These are phyloP conservation scores for Griposia aprilina DNA, from an alignment of 2,888 invertebrate species.

Conservation along the genomic window DNA sequence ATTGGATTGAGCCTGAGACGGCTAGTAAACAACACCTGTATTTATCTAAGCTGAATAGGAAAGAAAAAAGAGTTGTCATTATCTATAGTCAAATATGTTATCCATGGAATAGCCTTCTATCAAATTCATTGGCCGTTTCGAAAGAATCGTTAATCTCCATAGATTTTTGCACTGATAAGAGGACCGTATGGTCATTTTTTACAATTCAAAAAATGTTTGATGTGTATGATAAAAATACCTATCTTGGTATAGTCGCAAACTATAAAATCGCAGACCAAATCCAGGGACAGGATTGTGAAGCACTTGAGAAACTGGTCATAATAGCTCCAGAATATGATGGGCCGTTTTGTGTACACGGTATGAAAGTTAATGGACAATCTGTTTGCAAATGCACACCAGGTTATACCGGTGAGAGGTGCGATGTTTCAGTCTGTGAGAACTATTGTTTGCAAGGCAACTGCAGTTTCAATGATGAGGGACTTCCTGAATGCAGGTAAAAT, in stretches of 20 bases:
- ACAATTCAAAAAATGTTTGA: no score
- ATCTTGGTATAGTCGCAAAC: background rate
- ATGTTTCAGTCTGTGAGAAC: background rate
- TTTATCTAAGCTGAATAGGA: background rate
- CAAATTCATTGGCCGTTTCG: background rate
- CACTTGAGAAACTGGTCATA: background rate
- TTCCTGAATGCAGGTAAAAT: constrained; percentile 17
- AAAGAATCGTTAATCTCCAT: background rate
- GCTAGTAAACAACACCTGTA: background rate
- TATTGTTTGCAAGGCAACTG: constrained; percentile 5
- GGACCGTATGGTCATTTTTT: no score
- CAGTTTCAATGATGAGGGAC: background rate
- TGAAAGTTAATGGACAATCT: background rate
- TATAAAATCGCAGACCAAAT: constrained; percentile 17
- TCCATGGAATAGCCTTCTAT: background rate
- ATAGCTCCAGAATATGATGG: background rate
- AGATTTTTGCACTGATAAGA: no score
- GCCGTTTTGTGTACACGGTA: constrained; percentile 7
- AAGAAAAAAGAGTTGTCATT: rapidly evolving
- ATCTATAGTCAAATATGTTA: rapidly evolving
- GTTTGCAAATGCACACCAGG: constrained; percentile 9
- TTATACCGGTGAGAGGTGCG: constrained; percentile 11
- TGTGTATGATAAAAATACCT: no score
- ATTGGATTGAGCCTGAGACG: background rate
- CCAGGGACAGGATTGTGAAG: background rate